Conservation (phyloP, 1,140 invertebrate genomes). For the Amyelois transitella region DNA sequence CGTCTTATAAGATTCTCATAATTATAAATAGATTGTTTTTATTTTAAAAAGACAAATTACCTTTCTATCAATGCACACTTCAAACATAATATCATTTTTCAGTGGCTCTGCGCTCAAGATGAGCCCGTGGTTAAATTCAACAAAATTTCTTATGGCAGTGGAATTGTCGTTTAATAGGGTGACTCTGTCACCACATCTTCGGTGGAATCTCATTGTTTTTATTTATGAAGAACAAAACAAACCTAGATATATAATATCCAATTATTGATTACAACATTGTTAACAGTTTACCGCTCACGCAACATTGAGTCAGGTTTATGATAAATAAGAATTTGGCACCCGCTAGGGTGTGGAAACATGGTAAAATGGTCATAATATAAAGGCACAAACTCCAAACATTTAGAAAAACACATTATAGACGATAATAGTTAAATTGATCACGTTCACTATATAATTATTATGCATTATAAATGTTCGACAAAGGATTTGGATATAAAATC, state of each 20-base stretch:
- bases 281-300: background rate
- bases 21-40: background rate
- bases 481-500: no score
- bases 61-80: slow-evolving; percentile 92
- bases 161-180: slow-evolving; percentile 86
- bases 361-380: no score
- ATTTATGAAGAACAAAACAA: background rate
- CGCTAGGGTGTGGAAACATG: background rate
- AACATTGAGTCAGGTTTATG: background rate
- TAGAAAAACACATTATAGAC: no score
- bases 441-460: no score
- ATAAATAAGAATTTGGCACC: background rate
- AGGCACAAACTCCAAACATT: no score
- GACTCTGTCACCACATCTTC: slow-evolving; percentile 86
- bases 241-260: background rate
- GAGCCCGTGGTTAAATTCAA: slow-evolving; percentile 82
- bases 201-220: slow-evolving; percentile 82
- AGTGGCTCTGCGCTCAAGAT: slow-evolving; percentile 89
- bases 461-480: no score
- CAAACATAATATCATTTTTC: slow-evolving; percentile 88
- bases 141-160: slow-evolving; percentile 85
- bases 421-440: no score
- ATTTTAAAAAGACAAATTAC: slow-evolving; percentile 63
- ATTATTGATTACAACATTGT: background rate
- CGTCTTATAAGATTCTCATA: background rate